Percentiles rank a stretch among this genome's conserved stretches.
phyloP scores from a whole-genome alignment of 1,140 invertebrate species.

The Polypedilum vanderplanki region DNA sequence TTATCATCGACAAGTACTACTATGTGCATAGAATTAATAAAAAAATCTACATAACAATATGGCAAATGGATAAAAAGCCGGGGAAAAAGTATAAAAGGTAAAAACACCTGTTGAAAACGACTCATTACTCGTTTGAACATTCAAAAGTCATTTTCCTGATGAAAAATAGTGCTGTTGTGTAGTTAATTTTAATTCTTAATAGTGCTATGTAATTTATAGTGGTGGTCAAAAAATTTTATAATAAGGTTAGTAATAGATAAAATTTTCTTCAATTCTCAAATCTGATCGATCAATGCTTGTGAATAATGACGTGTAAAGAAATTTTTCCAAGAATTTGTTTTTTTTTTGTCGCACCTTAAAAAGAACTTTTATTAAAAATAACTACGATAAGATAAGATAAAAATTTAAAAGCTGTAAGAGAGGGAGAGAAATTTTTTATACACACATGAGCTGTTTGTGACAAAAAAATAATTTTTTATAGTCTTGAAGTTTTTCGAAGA shows the following conservation, averaged over 20 bases:
- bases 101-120: constrained; percentile 26
- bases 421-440: too few relatives aligned
- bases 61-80: constrained; percentile 14
- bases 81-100: constrained; percentile 23
- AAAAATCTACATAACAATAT: constrained; percentile 23
- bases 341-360: too few relatives aligned
- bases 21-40: constrained; percentile 26
- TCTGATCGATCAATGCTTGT: too few relatives aligned
- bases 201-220: not conserved
- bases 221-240: not conserved
- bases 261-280: too few relatives aligned
- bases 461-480: too few relatives aligned
- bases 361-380: too few relatives aligned
- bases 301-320: too few relatives aligned
- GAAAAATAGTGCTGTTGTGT: not conserved
- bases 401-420: too few relatives aligned
- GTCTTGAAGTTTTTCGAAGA: not conserved
- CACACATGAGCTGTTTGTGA: too few relatives aligned
- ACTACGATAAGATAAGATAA: too few relatives aligned
- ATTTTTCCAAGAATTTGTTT: too few relatives aligned
- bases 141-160: not conserved
- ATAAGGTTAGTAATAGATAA: not conserved
- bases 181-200: not conserved
- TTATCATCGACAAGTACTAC: not conserved
- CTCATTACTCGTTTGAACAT: constrained; percentile 20